These are phyloP conservation scores for Catalaphyllia jardinei DNA, from an alignment of 64 coral and sea anemone species.

Conservation along the genomic window DNA sequence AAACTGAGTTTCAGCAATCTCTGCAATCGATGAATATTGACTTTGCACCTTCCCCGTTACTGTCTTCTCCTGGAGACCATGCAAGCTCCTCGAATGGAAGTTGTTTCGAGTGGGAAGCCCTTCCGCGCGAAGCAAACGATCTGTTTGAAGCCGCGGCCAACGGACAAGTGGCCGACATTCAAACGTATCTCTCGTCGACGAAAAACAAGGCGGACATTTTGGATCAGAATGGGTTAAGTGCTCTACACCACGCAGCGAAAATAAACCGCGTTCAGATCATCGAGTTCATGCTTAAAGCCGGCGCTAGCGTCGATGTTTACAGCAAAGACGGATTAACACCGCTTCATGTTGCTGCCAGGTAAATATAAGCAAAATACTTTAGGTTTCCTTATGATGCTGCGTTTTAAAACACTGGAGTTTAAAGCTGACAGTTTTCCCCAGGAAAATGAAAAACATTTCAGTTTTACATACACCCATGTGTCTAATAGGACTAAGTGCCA, in stretches of 20 bases:
- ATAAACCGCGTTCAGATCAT: constrained; percentile 25
- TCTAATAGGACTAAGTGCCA: too few species aligned
- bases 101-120: neutral
- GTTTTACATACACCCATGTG: too few species aligned
- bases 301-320: constrained; percentile 23
- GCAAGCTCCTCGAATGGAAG: neutral
- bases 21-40: constrained; percentile 2
- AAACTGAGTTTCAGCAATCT: too few species aligned
- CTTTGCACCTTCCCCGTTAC: constrained; percentile 15
- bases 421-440: too few species aligned
- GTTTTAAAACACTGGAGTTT: too few species aligned
- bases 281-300: constrained; percentile 12
- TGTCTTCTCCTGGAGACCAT: neutral
- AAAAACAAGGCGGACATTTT: neutral
- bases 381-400: neutral
- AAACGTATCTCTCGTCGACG: neutral
- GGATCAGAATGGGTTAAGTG: constrained; percentile 39
- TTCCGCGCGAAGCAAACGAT: neutral
- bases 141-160: constrained; percentile 9
- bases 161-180: neutral
- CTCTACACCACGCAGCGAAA: constrained; percentile 42
- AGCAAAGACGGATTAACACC: constrained; percentile 33
- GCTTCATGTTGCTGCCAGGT: constrained; percentile 53
- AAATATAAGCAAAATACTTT: neutral
- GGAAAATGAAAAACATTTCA: too few species aligned